phyloP scores from a whole-genome alignment of 92 coral and sea anemone species.

The Zoanthus sansibaricus region DNA sequence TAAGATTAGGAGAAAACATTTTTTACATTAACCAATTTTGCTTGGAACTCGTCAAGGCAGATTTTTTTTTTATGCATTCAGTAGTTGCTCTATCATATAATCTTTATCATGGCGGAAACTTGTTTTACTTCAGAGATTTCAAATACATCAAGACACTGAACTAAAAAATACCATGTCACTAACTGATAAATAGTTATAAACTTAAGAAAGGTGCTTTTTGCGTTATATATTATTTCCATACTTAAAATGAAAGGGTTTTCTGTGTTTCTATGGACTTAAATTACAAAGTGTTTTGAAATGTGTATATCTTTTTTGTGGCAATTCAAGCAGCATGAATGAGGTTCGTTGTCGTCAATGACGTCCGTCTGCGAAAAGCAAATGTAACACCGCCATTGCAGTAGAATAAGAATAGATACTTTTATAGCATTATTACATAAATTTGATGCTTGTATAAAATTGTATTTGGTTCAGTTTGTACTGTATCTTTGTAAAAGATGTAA shows the following conservation, averaged over 20 bases:
- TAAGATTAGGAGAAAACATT: background rate
- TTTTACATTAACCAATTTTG: background rate
- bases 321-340: background rate
- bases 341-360: background rate
- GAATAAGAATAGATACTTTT: background rate
- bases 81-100: background rate
- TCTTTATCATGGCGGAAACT: background rate
- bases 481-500: background rate
- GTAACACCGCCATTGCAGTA: background rate
- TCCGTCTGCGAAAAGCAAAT: background rate
- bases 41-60: background rate
- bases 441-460: background rate
- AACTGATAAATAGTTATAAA: background rate
- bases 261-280: background rate
- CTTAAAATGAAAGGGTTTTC: background rate
- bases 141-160: conserved; percentile 11
- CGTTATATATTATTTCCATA: background rate
- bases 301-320: background rate
- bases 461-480: background rate
- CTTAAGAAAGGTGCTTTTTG: background rate
- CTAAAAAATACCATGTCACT: background rate
- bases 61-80: background rate
- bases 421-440: background rate
- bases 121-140: background rate
- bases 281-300: background rate